Evolutionary conservation across 2,113 vertebrate genomes (phyloP).

Genomic region (Thalassarche chlororhynchos): DNA sequence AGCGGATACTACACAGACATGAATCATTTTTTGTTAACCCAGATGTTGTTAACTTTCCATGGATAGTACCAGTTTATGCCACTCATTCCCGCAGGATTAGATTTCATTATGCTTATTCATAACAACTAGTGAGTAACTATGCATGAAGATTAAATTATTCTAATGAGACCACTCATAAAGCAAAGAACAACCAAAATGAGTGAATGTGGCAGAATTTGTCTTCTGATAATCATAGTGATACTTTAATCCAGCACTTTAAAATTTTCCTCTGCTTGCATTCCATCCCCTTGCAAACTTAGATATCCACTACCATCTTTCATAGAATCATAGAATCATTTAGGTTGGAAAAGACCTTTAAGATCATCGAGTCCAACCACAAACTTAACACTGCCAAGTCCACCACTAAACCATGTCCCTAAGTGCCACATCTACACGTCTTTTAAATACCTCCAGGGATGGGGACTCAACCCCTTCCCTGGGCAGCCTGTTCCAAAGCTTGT

Average conservation of each 20-base stretch:
- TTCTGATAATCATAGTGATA: not conserved
- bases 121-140: not conserved
- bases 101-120: not conserved
- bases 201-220: not conserved
- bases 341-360: not conserved
- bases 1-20: not conserved
- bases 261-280: not conserved
- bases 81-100: not conserved
- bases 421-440: not conserved
- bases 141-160: not conserved
- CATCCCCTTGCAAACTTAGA: not conserved
- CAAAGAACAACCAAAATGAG: not conserved
- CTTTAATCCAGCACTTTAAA: not conserved
- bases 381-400: not conserved
- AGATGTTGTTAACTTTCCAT: not conserved
- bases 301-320: not conserved
- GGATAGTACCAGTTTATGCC: not conserved
- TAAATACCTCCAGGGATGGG: not conserved
- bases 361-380: not conserved
- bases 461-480: not conserved
- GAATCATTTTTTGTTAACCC: not conserved
- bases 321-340: not conserved
- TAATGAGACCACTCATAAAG: not conserved
- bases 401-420: not conserved
- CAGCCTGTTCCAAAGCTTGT: not conserved